Evolutionary conservation across 2,113 vertebrate genomes (phyloP).

Genomic region (Lagopus muta): DNA sequence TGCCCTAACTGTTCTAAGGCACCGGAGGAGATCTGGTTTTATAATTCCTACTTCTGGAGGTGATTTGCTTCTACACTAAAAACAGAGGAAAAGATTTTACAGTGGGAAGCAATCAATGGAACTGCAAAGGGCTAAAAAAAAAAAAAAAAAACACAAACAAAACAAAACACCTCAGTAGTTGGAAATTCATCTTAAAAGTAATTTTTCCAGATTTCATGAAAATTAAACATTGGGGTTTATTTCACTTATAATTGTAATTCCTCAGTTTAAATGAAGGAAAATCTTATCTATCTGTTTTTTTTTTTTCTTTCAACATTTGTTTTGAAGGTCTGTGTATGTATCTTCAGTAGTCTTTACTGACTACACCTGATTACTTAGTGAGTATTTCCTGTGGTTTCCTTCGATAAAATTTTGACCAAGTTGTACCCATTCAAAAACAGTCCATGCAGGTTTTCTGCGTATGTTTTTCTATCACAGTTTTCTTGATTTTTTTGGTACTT

Average conservation of each 20-base stretch:
- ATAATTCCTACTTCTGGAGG: neutral
- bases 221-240: neutral
- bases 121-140: neutral
- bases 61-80: neutral
- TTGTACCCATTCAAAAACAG: neutral
- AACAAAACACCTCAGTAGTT: neutral
- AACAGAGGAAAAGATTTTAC: neutral
- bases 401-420: neutral
- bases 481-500: neutral
- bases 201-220: neutral
- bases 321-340: neutral
- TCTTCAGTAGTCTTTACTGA: neutral
- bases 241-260: neutral
- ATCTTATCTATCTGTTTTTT: neutral
- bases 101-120: neutral
- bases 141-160: too few species aligned
- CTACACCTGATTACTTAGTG: neutral
- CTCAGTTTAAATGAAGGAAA: neutral
- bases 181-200: neutral
- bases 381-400: neutral
- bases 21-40: neutral
- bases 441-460: neutral
- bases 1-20: neutral
- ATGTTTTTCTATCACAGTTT: rapidly evolving
- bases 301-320: neutral